Conservation (phyloP, 2,797 vertebrate genomes). For the Thalassophryne amazonica region DNA sequence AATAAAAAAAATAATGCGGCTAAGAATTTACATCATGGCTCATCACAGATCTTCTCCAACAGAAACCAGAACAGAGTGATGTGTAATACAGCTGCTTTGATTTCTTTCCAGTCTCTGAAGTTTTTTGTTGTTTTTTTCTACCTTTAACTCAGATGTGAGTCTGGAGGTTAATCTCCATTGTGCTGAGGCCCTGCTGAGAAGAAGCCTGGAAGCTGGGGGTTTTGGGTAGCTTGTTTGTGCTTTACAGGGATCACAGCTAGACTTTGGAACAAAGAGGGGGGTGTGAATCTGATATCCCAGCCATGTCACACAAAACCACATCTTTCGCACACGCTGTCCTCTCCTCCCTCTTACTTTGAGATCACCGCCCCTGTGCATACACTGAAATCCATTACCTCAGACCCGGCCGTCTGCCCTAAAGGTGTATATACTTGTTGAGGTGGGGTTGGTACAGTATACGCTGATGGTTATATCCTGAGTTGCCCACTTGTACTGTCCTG, state of each 20-base stretch:
- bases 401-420: slow-evolving; percentile 40
- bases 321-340: slow-evolving; percentile 48
- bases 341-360: slow-evolving; percentile 43
- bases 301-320: slow-evolving; percentile 58
- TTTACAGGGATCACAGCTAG: slow-evolving; percentile 48
- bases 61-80: slow-evolving; percentile 38
- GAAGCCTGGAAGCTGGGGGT: slow-evolving; percentile 58
- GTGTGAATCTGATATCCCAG: slow-evolving; percentile 69
- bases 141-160: slow-evolving; percentile 48
- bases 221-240: slow-evolving; percentile 65
- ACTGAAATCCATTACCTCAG: slow-evolving; percentile 6
- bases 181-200: slow-evolving; percentile 37
- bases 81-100: slow-evolving; percentile 56
- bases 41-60: neutral
- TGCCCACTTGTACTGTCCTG: slow-evolving; percentile 16
- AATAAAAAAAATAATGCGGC: too few relatives aligned
- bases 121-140: slow-evolving; percentile 49
- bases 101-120: slow-evolving; percentile 46
- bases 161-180: slow-evolving; percentile 45
- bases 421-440: slow-evolving; percentile 43
- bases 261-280: slow-evolving; percentile 65
- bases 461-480: neutral
- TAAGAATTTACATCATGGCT: neutral
- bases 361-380: slow-evolving; percentile 28
- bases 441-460: slow-evolving; percentile 25